Evolutionary conservation across 2,113 vertebrate species (phyloP), one percentile per base, ranked within the genome.

Genomic region (Ursus arctos): DNA sequence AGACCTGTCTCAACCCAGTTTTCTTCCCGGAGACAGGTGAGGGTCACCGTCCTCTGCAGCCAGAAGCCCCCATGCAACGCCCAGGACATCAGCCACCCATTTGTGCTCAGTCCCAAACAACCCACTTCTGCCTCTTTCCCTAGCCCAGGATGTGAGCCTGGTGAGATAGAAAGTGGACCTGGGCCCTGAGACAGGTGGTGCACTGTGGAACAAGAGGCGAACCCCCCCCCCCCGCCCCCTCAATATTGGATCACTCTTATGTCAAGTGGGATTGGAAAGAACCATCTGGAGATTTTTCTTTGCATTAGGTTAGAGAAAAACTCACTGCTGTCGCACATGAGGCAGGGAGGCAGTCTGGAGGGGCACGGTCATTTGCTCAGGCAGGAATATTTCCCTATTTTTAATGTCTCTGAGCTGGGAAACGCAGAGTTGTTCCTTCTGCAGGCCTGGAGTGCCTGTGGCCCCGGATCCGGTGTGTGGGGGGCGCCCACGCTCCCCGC

Each of bases 401-500:
- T 83, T 69, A 40, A 79, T 53, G 61, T 57, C 79, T 79, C 1
- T 81, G 74, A 81, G 55, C 47, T 43, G 40, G 57, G 76, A 76
- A 65, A 71, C 4, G 15, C 79, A 57, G 26, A 28, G 43, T 47
- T 22, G 47, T 28, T 63, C 3, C 53, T 28, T 57, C 47, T 31
- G 59, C 6, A 3, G 36, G 36, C 49, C 18, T 19, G 59, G 26
- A 10, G 2, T 3, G 6, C 16, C 43, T 74, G 83, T 15, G 10
- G 28, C 15, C 51, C n/a, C 24, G 21, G 49, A 24, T 33, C 3
- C 0, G 0, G 16, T 4, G 47, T 65, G 21, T 4, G 57, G 28
- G 28, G 31, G 0, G 5, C 0, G 14, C 1, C 67, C 47, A 31
- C 4, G 7, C 61, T 53, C 40, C 10, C 18, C 40, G 4, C 19